These are phyloP conservation scores for Sesia apiformis DNA, from an alignment of 2,888 invertebrate genomes.

Conservation along the genomic window DNA sequence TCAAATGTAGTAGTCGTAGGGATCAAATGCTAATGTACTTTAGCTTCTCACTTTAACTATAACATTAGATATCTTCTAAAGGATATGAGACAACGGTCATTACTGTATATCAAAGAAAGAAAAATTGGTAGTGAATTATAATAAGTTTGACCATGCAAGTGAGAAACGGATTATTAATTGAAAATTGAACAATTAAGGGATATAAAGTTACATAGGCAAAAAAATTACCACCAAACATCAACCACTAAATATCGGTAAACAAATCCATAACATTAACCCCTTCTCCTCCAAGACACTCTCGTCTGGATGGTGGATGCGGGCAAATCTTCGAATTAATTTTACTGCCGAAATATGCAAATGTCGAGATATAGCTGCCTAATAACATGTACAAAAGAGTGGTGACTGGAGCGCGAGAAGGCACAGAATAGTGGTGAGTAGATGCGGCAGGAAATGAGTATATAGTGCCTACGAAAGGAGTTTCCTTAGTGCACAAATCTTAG, in stretches of 20 bases:
- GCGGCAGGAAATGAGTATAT: not conserved
- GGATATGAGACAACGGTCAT: too few relatives aligned
- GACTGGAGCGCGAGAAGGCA: slow-evolving; percentile 49
- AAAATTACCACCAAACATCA: not conserved
- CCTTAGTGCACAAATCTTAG: too few relatives aligned
- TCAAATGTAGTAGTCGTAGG: too few relatives aligned
- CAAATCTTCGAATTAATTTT: slow-evolving; percentile 77
- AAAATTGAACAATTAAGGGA: too few relatives aligned
- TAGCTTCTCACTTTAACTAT: too few relatives aligned
- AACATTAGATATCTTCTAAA: too few relatives aligned
- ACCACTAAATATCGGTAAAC: slow-evolving; percentile 31
- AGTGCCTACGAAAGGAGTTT: not conserved
- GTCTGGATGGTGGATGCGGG: slow-evolving; percentile 61
- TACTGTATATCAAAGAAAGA: too few relatives aligned
- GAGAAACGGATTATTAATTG: too few relatives aligned
- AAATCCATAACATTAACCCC: slow-evolving; percentile 44
- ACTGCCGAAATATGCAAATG: slow-evolving; percentile 75
- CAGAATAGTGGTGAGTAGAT: slow-evolving; percentile 20
- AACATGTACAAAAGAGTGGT: slow-evolving; percentile 76
- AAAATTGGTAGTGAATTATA: too few relatives aligned
- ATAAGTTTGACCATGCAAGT: too few relatives aligned
- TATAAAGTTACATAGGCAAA: too few relatives aligned
- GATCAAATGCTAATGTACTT: too few relatives aligned
- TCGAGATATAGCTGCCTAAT: slow-evolving; percentile 70
- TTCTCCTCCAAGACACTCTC: slow-evolving; percentile 29